Conservation (phyloP, 2,888 invertebrate genomes). For the Nomada ferruginata region DNA sequence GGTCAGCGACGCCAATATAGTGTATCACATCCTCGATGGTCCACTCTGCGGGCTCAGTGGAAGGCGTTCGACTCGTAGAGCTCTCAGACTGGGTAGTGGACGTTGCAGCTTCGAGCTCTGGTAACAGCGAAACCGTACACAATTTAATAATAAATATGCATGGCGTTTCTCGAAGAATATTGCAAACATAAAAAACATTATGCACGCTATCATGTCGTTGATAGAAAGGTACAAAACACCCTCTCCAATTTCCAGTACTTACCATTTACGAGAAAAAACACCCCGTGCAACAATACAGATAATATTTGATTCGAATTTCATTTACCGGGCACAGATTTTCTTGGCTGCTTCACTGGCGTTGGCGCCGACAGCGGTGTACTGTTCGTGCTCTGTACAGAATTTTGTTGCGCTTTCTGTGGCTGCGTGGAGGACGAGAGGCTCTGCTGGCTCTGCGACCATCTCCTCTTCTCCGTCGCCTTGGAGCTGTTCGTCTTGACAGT, state of each 20-base stretch:
- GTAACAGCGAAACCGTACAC: background rate
- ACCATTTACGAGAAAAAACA: too few relatives aligned
- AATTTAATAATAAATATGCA: background rate
- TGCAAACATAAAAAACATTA: too few relatives aligned
- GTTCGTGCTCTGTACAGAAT: conserved; percentile 57
- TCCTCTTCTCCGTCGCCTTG: conserved; percentile 77
- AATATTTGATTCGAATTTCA: conserved; percentile 10
- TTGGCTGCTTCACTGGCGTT: conserved; percentile 80
- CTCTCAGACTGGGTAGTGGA: conserved; percentile 87
- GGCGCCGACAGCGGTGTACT: conserved; percentile 67
- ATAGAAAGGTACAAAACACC: too few relatives aligned
- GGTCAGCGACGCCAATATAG: conserved; percentile 94
- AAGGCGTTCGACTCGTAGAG: conserved; percentile 82
- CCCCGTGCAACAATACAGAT: too few relatives aligned
- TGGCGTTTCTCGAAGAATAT: too few relatives aligned
- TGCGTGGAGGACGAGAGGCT: conserved; percentile 67
- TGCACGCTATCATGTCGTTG: background rate
- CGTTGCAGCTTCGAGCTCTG: conserved; percentile 88
- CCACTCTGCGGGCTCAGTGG: conserved; percentile 92
- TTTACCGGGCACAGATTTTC: conserved; percentile 83
- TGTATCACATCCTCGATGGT: conserved; percentile 97
- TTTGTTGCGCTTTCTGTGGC: conserved; percentile 68
- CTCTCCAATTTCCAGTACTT: too few relatives aligned
- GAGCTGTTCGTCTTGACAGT: conserved; percentile 33
- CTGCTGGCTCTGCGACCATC: conserved; percentile 83